Base-by-base conservation (phyloP, 2,888 invertebrate genomes). In the Lasioglossum vierecki region DNA sequence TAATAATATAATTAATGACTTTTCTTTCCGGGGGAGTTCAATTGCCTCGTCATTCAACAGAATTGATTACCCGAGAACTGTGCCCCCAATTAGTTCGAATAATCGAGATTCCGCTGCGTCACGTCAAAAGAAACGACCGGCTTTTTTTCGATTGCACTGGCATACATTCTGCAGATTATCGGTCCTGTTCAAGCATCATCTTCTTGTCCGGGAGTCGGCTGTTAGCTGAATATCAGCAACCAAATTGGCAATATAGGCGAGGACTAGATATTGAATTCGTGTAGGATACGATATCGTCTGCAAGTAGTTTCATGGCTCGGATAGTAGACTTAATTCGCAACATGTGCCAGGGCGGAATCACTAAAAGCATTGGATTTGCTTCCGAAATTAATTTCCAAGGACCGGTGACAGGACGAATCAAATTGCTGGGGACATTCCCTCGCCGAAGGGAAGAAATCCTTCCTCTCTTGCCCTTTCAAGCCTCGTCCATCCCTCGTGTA, bases 171-270 rank as follows among this genome's bases (percentile, higher is more conserved):
- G 44, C 60, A n/a, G 77, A 81, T 84, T 80, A 86, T 86, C 72
- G 74, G 66, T 57, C 30, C 78, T 26, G 41, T 66, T 15, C 26
- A 13, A 63, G 57, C 73, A 71, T 71, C 79, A 75, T 73, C 76
- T 80, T 80, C 80, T 82, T 73, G 73, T 60, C 60, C 39, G 60
- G 72, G n/a, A 70, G 68, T 66, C 68, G 68, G 66, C 74, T 70
- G 73, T 83, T 86, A 76, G 68, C 74, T 63, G 71, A 77, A 80
- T 88, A 88, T 88, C 80, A 75, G 78, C 84, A 68, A 73, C 78
- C 79, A 82, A 88, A 88, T 88, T 88, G 85, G 72, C 88, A 83
- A 85, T 88, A 88, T 77, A 57, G 79, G 76, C 70, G 79, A 72
- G 79, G 71, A 66, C 49, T 46, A 80, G 80, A 80, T 87, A 88